phyloP scores from a whole-genome alignment of 2,888 invertebrate genomes.

The Brachypterus glaber region DNA sequence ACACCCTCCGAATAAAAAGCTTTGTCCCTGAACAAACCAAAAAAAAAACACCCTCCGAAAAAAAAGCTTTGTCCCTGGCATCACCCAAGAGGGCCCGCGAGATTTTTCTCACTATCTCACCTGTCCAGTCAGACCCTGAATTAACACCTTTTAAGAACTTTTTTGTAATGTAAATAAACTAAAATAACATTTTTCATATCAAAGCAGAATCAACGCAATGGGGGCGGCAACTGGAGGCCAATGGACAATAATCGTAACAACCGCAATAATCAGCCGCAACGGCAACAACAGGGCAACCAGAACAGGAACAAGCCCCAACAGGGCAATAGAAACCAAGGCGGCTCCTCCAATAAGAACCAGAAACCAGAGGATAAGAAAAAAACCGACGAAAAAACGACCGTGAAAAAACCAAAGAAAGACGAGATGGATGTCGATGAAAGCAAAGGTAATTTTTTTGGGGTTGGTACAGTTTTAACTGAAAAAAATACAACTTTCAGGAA shows the following conservation, averaged over 20 bases:
- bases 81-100: too few species aligned
- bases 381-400: constrained; percentile 14
- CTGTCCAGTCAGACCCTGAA: too few species aligned
- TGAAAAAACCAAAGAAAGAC: constrained; percentile 7
- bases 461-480: too few species aligned
- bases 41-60: too few species aligned
- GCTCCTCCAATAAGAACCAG: constrained; percentile 11
- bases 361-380: constrained; percentile 8
- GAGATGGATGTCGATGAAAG: too few species aligned
- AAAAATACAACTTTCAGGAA: too few species aligned
- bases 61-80: too few species aligned
- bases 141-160: neutral
- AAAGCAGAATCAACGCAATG: constrained; percentile 15
- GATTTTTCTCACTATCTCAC: too few species aligned
- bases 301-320: constrained; percentile 6
- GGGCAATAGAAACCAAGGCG: constrained; percentile 10
- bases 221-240: constrained; percentile 18
- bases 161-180: neutral
- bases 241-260: constrained; percentile 15
- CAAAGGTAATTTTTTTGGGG: too few species aligned
- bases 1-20: too few species aligned
- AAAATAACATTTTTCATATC: neutral
- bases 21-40: too few species aligned
- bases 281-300: constrained; percentile 15
- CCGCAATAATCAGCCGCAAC: constrained; percentile 15